A percentile compares a stretch with the other conserved stretches of the same genome.
phyloP scores from a whole-genome alignment of 2,888 invertebrate genomes.

The Aphidoletes aphidimyza region DNA sequence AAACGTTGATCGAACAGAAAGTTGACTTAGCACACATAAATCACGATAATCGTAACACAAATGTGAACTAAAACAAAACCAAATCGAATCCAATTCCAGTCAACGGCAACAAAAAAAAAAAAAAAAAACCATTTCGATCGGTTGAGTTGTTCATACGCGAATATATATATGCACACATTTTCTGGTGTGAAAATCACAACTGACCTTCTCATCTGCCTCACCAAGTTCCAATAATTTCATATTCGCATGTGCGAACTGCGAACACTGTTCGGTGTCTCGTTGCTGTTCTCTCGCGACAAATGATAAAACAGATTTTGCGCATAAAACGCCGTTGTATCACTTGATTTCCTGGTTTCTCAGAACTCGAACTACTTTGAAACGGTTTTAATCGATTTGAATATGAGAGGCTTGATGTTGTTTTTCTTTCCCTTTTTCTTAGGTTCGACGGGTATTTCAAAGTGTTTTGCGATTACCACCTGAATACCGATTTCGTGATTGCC shows the following conservation, averaged over 20 bases:
- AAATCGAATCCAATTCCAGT: no score
- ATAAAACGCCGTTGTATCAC: not conserved
- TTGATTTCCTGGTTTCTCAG: slow-evolving; percentile 32
- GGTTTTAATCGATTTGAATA: slow-evolving; percentile 20
- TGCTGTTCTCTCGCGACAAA: no score
- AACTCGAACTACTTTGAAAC: not conserved
- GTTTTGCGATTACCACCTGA: not conserved
- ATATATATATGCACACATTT: no score
- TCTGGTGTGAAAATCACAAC: slow-evolving; percentile 1
- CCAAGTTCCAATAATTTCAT: not conserved
- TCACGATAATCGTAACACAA: slow-evolving; percentile 8
- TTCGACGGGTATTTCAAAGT: no score
- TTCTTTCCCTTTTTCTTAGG: no score
- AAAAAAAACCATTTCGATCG: no score
- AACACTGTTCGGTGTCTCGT: no score
- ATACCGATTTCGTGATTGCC: not conserved
- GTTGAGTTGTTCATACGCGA: not conserved
- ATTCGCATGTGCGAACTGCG: not conserved
- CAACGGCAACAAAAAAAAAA: no score
- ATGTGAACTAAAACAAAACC: not conserved
- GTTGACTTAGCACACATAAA: slow-evolving; percentile 35
- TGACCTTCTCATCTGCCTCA: not conserved
- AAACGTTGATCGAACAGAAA: not conserved
- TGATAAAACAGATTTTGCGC: not conserved
- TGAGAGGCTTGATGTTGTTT: no score